Base-by-base conservation (phyloP, 2,888 invertebrate genomes). In the Cheilosia soror region DNA sequence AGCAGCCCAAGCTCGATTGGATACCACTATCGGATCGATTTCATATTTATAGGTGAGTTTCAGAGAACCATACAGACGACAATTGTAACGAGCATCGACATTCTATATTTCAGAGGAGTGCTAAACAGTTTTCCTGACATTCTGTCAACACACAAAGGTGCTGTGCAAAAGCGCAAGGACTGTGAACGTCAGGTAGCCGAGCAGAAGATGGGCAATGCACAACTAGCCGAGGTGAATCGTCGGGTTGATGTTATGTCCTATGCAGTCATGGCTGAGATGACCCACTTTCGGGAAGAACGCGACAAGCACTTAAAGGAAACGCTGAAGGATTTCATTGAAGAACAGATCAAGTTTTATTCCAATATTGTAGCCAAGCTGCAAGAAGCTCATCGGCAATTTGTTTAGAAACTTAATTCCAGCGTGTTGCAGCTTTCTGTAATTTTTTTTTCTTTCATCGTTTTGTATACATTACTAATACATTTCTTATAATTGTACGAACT, bases 191-290 rank as follows among this genome's bases (percentile, higher is more conserved):
- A 96, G 89, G 95, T 94, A 3, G 90, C 94, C 42, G 98, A 98
- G 90, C 95, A 96, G 88, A 97, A 97, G 93, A 96, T 98, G 95
- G 95, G 95, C 88, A 95, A 96, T 81, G 94, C 94, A 20, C 97
- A 97, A 90, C 93, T 97, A 85, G 95, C 95, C 87, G 96, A 96
- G 90, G 96, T 98, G 11, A 93, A 96, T 86, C 94, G 96, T 88
- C 94, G 98, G 89, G 97, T 97, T 0, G 98, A 99, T 92, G 95
- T 97, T 15, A 96, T 99, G 89, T 97, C 98, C 0, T 98, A 98
- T 91, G 96, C 98, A 2, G 95, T 98, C 82, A 94, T 99, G 91
- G 98, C 99, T 71, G 99, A 99, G 94, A 95, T 99, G 88, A 96
- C 96, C 89, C 98, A 99, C 92, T 98, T 99, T 91, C 97, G 98